phyloP scores from a whole-genome alignment of 2,888 invertebrate species.

The Keiferia lycopersicella region DNA sequence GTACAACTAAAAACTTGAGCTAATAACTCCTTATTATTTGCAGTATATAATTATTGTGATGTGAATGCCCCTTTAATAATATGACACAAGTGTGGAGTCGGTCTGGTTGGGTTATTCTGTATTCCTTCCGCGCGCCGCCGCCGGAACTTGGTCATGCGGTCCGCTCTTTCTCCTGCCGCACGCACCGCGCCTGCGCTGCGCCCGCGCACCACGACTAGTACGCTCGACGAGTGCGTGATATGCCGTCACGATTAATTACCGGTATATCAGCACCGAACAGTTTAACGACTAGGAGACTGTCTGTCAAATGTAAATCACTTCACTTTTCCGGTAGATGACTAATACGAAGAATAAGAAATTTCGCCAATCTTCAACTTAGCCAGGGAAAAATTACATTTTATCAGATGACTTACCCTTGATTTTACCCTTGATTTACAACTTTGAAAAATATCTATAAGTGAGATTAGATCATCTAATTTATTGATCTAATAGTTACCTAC shows the following conservation, averaged over 20 bases:
- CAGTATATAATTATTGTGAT: background rate
- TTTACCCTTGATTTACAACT: no score
- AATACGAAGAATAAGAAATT: background rate
- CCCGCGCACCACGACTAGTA: slow-evolving; percentile 13
- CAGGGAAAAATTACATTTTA: background rate
- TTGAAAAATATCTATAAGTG: no score
- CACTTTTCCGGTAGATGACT: slow-evolving; percentile 4
- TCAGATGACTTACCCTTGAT: no score
- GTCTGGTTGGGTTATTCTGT: slow-evolving; percentile 41
- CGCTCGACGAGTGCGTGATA: slow-evolving; percentile 32
- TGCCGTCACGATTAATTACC: slow-evolving; percentile 21
- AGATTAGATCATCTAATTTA: background rate
- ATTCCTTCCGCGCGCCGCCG: slow-evolving; percentile 52
- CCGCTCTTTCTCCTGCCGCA: slow-evolving; percentile 17
- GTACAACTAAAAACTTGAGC: background rate
- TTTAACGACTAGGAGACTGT: slow-evolving; percentile 6
- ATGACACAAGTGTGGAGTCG: background rate
- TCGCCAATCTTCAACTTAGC: background rate
- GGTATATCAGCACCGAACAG: background rate
- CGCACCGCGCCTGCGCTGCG: background rate
- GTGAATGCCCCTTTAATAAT: slow-evolving; percentile 10
- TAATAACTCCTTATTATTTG: background rate
- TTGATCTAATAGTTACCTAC: background rate
- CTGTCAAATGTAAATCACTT: slow-evolving; percentile 9
- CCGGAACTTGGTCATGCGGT: slow-evolving; percentile 29